Base-by-base conservation (phyloP, 2,888 invertebrate species). In the Pristionchus exspectatus region DNA sequence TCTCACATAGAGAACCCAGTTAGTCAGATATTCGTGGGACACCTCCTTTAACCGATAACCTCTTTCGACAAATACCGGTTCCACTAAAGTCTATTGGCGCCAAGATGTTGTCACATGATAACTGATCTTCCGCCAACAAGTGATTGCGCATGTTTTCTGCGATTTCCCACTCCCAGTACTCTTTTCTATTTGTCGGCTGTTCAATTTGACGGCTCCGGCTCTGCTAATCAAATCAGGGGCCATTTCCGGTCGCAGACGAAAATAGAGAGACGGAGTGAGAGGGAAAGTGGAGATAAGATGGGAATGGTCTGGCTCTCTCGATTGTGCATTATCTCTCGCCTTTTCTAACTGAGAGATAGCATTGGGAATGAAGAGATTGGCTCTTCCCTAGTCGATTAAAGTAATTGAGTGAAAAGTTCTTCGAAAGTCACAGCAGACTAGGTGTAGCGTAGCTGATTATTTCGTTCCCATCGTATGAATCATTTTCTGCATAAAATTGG, bases 141-240 rank as follows among this genome's bases (percentile, higher is more conserved):
- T 50, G 44, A 50, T 50, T 59, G 9, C 59, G 59, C 18, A 21
- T 24, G 14, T 24, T 74, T 38, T 33, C 74, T 38, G 74, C 38
- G 38, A 38, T 74, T 74, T 38, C 74, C 74, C 74, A 74, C 21
- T 3, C 38, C 21, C 38, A 16, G 21, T 44, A 38, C 74, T 18
- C 24, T 24, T n/a, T 59, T 59, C 59, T 18, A 59, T 59, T 59
- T 24, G 18, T 3, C 59, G 59, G 59, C 59, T 59, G 21, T 18
- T 18, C 38, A 33, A 38, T 74, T 74, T n/a, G 10, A 21, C 74
- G 74, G 74, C 74, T 33, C 38, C 38, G 74, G 38, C 74, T 74
- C 74, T 74, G 33, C 74, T 74, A 74, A 74, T 74, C 74, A 74
- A 38, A 74, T 74, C 74, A 74, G 33, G 63, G 74, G 38, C 74